Conservation (phyloP, 2,888 invertebrate species). For the Drosophila ezoana region DNA sequence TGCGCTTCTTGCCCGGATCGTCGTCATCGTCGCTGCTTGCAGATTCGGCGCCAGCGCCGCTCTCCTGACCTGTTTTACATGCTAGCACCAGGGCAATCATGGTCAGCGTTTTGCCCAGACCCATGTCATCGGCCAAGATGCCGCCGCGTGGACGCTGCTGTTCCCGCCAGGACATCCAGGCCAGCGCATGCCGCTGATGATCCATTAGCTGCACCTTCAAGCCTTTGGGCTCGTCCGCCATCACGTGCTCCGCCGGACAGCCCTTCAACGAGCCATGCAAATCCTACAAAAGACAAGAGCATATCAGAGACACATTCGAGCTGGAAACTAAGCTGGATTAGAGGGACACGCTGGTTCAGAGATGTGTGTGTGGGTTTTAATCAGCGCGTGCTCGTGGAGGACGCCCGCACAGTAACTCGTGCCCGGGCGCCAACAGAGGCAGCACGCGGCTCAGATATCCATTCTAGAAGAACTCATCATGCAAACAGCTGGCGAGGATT, state of each 20-base stretch:
- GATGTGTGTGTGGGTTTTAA: slow-evolving; percentile 59
- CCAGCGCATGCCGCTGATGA: slow-evolving; percentile 94
- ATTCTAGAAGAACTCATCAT: slow-evolving; percentile 79
- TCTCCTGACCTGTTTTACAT: slow-evolving; percentile 85
- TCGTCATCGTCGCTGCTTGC: slow-evolving; percentile 68
- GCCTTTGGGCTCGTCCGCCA: slow-evolving; percentile 87
- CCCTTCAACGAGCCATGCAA: slow-evolving; percentile 89
- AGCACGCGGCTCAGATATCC: slow-evolving; percentile 79
- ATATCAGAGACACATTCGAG: neutral
- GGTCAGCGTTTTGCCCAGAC: slow-evolving; percentile 90
- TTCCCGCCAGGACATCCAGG: slow-evolving; percentile 96
- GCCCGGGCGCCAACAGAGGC: slow-evolving; percentile 44
- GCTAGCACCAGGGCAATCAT: slow-evolving; percentile 91
- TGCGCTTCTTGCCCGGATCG: slow-evolving; percentile 21
- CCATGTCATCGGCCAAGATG: slow-evolving; percentile 89
- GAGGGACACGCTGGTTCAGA: slow-evolving; percentile 8
- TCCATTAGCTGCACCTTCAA: slow-evolving; percentile 90
- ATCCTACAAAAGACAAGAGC: slow-evolving; percentile 79
- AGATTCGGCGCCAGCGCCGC: slow-evolving; percentile 46
- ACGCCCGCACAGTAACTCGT: slow-evolving; percentile 79
- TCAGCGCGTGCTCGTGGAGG: slow-evolving; percentile 52
- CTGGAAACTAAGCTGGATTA: neutral
- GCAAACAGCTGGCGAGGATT: neutral
- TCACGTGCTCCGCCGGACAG: slow-evolving; percentile 88
- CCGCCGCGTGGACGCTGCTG: slow-evolving; percentile 94